These are phyloP conservation scores for Cynopterus brachyotis DNA, from an alignment of 2,113 vertebrate genomes.

Conservation along the genomic window DNA sequence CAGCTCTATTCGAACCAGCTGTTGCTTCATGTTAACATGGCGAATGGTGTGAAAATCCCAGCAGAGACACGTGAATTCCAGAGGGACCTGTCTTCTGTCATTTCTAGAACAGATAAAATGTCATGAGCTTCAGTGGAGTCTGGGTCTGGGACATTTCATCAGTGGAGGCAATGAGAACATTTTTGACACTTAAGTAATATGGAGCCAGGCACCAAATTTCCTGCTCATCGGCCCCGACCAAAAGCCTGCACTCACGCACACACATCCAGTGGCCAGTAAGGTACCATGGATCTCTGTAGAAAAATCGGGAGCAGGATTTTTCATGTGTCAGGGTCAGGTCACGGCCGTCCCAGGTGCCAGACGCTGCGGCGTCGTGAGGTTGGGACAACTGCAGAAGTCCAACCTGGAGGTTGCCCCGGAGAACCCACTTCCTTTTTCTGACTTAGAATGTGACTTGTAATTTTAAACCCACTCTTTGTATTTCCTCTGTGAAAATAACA, in stretches of 20 bases:
- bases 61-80: constrained; percentile 80
- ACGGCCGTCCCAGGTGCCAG: neutral
- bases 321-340: neutral
- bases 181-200: constrained; percentile 45
- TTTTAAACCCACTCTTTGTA: constrained; percentile 73
- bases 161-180: constrained; percentile 8
- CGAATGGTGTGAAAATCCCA: constrained; percentile 83
- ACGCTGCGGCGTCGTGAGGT: neutral
- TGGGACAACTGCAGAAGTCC: neutral
- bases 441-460: constrained; percentile 69
- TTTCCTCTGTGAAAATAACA: constrained; percentile 76
- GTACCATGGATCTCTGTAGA: neutral
- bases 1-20: constrained; percentile 81
- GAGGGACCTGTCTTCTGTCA: constrained; percentile 70
- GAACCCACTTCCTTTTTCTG: constrained; percentile 72
- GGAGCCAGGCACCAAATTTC: constrained; percentile 26
- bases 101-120: constrained; percentile 77
- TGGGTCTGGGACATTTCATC: neutral
- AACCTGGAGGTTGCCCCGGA: constrained; percentile 27
- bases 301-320: constrained; percentile 48
- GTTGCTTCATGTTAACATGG: constrained; percentile 83
- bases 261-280: neutral
- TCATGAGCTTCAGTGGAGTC: constrained; percentile 57
- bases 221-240: neutral
- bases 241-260: neutral